A percentile compares a stretch with the other conserved stretches of the same genome.
Conservation (phyloP, 1,140 invertebrate genomes). For the Drosophila lini region DNA sequence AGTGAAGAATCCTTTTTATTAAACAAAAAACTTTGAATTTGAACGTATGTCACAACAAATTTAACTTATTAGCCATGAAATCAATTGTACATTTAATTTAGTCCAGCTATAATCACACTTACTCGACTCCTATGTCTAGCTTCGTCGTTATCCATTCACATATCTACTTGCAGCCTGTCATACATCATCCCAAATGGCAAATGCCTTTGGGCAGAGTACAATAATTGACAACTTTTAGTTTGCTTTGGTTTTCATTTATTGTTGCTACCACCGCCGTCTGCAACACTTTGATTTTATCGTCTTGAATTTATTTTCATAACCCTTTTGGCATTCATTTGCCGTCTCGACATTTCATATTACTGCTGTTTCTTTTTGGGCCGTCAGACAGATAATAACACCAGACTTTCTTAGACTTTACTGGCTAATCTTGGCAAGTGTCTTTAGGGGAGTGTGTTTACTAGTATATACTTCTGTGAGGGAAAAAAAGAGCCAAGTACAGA, state of each 20-base stretch:
- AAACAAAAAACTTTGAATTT: background rate
- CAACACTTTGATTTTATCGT: constrained; percentile 34
- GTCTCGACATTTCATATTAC: constrained; percentile 39
- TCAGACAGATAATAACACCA: constrained; percentile 18
- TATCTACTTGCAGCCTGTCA: background rate
- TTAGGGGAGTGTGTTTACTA: too few relatives aligned
- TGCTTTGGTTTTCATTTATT: constrained; percentile 2
- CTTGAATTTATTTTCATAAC: constrained; percentile 26
- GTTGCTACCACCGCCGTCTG: background rate
- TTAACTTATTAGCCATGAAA: background rate
- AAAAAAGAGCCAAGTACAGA: background rate
- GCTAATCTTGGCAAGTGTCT: background rate
- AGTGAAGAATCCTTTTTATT: background rate
- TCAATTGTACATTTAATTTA: background rate
- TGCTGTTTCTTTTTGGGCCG: background rate
- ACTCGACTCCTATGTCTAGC: background rate
- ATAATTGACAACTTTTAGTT: constrained; percentile 17
- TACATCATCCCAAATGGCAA: background rate
- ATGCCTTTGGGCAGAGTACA: constrained; percentile 8
- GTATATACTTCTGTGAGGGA: background rate
- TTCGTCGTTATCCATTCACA: background rate
- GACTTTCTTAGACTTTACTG: constrained; percentile 16
- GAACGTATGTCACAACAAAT: background rate
- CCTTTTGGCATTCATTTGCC: constrained; percentile 22
- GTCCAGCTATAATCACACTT: background rate